Evolutionary conservation across 2,888 invertebrate species (phyloP), one percentile per base, ranked within the genome.

Genomic region (Drosophila siamana): DNA sequence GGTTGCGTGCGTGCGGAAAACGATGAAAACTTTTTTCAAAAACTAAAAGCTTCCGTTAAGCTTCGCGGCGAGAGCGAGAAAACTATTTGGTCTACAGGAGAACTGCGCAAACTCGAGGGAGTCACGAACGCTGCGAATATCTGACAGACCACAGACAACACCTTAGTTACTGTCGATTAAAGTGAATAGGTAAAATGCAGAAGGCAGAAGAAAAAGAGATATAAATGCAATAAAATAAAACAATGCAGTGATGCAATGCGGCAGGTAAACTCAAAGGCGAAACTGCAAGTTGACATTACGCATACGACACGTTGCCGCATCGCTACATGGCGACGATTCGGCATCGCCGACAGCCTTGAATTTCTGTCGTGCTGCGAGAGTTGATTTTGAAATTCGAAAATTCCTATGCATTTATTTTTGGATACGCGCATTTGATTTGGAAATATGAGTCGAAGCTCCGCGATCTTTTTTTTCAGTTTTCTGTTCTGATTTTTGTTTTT

Each of bases 371-470:
- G 57, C 54, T 8, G 38, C 9, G 43, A 13, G 30, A 28, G 11
- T 36, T 66, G 70, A 78, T 86, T 80, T 85, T 79, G 66, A 80
- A 69, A 48, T 61, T 55, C 28, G 55, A 52, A 22, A 74, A 76
- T 75, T 66, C 61, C 69, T 74, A 68, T 69, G 70, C 56, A 70
- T 69, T 61, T 71, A 69, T 74, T 80, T 84, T 76, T 76, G 76
- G 71, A 75, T 80, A 48, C 46, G 3, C 46, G 36, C 36, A 77
- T 87, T 84, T 69, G 74, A 79, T 87, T 87, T 90, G 90, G 91
- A 90, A 91, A 90, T 91, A 90, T 90, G 90, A 90, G 91, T 87
- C 52, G 56, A 70, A 57, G 68, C 61, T 43, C 7, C 43, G 67
- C 43, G 30, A 6, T 36, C 13, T 33, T 11, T 38, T 15, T 38